A percentile compares a stretch with the other conserved stretches of the same genome.
Evolutionary conservation across 2,888 invertebrate species (phyloP).

Genomic region (Urechis unicinctus): DNA sequence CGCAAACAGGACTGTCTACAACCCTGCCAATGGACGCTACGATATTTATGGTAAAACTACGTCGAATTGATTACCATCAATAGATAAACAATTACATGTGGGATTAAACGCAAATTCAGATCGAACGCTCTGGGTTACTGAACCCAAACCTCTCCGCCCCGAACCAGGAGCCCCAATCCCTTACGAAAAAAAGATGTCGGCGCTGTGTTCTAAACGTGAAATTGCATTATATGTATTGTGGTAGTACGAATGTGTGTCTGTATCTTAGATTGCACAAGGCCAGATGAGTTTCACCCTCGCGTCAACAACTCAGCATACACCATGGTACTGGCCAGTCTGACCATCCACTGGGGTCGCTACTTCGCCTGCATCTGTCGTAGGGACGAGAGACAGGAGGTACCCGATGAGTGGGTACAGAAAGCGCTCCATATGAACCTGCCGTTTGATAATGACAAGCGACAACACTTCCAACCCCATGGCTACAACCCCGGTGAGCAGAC

Average conservation of each 20-base stretch:
- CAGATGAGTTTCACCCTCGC: constrained; percentile 22
- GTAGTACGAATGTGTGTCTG: too few species aligned
- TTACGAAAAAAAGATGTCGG: background rate
- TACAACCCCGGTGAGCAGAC: too few species aligned
- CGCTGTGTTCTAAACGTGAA: too few species aligned
- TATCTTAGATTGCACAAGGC: constrained; percentile 25
- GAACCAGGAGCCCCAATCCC: background rate
- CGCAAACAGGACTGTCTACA: constrained; percentile 27
- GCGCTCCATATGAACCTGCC: constrained; percentile 24
- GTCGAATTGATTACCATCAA: too few species aligned
- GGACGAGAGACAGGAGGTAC: constrained; percentile 19
- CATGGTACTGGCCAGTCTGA: constrained; percentile 20
- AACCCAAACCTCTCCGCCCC: too few species aligned
- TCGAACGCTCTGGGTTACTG: too few species aligned
- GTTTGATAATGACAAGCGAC: constrained; percentile 20
- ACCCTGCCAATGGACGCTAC: constrained; percentile 24
- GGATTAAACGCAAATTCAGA: too few species aligned
- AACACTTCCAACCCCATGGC: too few species aligned
- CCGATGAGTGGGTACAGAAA: constrained; percentile 22
- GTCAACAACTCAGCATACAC: constrained; percentile 25
- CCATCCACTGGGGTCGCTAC: constrained; percentile 25
- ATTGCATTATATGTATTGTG: too few species aligned
- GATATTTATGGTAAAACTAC: constrained; percentile 39
- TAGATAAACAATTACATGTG: too few species aligned
- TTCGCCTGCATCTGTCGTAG: constrained; percentile 17